phyloP scores from a whole-genome alignment of 2,888 invertebrate genomes.

The Andrena trimmerana region DNA sequence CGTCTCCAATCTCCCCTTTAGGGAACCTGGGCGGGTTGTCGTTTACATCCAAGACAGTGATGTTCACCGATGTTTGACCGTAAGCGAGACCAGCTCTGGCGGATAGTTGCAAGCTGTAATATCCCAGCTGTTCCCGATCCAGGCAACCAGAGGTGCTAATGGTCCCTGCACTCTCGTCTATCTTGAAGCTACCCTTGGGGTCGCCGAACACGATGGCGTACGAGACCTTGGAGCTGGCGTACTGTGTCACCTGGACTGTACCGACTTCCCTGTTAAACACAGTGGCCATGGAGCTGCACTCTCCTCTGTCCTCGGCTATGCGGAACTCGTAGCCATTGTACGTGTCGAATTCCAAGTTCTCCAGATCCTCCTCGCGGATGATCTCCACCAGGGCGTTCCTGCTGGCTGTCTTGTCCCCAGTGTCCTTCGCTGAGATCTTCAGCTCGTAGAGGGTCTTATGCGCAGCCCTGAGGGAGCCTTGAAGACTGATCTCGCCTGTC shows the following conservation, averaged over 20 bases:
- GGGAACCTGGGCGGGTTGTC: constrained; percentile 95
- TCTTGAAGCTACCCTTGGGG: constrained; percentile 90
- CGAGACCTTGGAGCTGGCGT: constrained; percentile 85
- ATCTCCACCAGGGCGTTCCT: constrained; percentile 94
- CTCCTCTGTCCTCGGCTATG: constrained; percentile 92
- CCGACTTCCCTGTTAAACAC: constrained; percentile 91
- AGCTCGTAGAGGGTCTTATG: constrained; percentile 90
- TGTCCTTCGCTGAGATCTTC: constrained; percentile 92
- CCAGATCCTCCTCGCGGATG: constrained; percentile 90
- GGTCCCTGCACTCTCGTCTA: constrained; percentile 92
- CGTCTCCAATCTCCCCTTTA: constrained; percentile 89
- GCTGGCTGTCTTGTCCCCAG: constrained; percentile 90
- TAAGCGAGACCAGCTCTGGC: constrained; percentile 92
- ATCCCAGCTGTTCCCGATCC: constrained; percentile 93
- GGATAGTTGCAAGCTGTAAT: constrained; percentile 92
- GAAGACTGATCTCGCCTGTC: constrained; percentile 91
- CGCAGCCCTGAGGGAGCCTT: constrained; percentile 88
- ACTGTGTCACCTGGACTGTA: constrained; percentile 88
- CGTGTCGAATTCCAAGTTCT: constrained; percentile 91
- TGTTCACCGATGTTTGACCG: constrained; percentile 92
- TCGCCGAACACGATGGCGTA: constrained; percentile 94
- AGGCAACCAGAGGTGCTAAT: constrained; percentile 92
- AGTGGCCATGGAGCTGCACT: constrained; percentile 85
- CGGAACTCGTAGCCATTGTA: constrained; percentile 93
- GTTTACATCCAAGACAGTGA: constrained; percentile 94